Conservation (phyloP, 2,113 vertebrate species). For the Procavia capensis region DNA sequence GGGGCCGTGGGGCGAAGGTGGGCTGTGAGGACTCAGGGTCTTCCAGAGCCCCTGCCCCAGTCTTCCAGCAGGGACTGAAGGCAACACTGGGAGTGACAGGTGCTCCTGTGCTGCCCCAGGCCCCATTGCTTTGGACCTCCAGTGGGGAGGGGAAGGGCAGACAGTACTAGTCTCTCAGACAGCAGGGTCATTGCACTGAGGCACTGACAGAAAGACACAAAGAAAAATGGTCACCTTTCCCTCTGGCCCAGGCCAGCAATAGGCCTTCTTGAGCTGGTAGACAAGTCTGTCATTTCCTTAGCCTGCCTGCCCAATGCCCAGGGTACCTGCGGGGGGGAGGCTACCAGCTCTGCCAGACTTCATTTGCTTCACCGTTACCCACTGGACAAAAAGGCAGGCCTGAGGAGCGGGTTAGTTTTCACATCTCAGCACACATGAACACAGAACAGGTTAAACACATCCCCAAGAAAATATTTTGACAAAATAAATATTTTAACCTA, state of each 20-base stretch:
- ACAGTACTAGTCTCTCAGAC: background rate
- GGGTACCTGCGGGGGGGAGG: background rate
- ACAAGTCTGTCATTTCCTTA: background rate
- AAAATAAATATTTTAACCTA: constrained; percentile 89
- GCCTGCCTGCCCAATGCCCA: background rate
- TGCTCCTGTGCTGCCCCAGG: background rate
- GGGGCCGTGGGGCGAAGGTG: fast-evolving
- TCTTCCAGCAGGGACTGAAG: background rate
- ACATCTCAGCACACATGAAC: constrained; percentile 80
- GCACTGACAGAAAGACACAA: background rate
- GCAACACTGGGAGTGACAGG: background rate
- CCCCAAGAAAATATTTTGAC: constrained; percentile 79
- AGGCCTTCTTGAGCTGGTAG: background rate
- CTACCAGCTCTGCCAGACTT: background rate
- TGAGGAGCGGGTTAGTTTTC: constrained; percentile 77
- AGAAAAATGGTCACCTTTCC: background rate
- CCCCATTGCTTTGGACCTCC: background rate
- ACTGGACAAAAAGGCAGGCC: constrained; percentile 45
- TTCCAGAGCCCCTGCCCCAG: background rate
- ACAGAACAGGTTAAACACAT: constrained; percentile 80
- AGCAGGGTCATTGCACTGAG: background rate
- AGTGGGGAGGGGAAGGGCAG: background rate
- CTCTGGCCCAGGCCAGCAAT: background rate
- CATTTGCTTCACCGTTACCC: background rate
- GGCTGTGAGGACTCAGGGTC: background rate